These are phyloP conservation scores for Limonius californicus DNA, from an alignment of 1,140 invertebrate species.

Conservation along the genomic window DNA sequence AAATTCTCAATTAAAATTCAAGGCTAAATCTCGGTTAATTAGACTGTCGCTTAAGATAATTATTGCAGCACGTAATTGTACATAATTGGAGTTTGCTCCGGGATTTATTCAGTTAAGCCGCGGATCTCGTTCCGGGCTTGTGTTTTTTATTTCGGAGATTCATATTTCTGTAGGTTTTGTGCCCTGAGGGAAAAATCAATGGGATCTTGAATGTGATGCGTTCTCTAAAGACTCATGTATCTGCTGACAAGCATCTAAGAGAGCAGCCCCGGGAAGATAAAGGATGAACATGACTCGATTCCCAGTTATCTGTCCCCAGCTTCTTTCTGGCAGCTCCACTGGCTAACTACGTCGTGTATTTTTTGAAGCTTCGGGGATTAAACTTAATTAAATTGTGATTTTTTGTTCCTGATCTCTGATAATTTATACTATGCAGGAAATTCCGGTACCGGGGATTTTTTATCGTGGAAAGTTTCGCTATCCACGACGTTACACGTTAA, in stretches of 20 bases:
- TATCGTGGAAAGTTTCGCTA: too few species aligned
- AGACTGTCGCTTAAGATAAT: neutral
- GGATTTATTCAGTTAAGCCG: neutral
- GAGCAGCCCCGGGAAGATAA: neutral
- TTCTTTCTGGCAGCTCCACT: neutral
- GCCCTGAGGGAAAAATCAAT: neutral
- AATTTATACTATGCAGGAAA: neutral
- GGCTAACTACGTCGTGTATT: too few species aligned
- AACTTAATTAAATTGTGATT: neutral
- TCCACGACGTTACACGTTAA: too few species aligned
- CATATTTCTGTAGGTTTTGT: neutral
- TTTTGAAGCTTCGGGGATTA: neutral
- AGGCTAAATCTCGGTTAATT: neutral
- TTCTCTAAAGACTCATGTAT: conserved; percentile 1
- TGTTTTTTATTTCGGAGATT: neutral
- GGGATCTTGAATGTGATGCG: neutral
- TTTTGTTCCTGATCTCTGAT: neutral
- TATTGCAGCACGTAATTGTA: neutral
- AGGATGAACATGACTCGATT: neutral
- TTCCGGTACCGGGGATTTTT: too few species aligned
- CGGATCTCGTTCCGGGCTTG: neutral
- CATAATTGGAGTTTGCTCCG: neutral
- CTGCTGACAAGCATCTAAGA: conserved; percentile 1
- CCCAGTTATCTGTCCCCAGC: neutral
- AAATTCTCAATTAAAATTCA: neutral